Percentiles rank a stretch among this genome's conserved stretches.
Conservation (phyloP, 2,113 vertebrate genomes). For the Mystacornis crossleyi region DNA sequence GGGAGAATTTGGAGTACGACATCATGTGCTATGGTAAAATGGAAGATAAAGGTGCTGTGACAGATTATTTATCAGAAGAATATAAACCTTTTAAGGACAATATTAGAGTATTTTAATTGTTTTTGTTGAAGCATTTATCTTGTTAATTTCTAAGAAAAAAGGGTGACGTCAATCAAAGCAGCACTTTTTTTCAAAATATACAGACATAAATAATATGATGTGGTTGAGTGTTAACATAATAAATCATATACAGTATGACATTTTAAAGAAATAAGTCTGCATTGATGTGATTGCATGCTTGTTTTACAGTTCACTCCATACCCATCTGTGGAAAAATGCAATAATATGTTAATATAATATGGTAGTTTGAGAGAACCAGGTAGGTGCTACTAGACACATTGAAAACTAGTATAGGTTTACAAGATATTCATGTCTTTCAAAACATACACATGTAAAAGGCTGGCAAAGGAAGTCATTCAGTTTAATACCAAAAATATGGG, state of each 20-base stretch:
- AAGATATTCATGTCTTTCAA: constrained; percentile 80
- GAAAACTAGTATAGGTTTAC: constrained; percentile 84
- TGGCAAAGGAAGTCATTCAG: constrained; percentile 72
- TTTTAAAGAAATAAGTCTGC: constrained; percentile 87
- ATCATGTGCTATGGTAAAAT: constrained; percentile 72
- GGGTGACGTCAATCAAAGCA: constrained; percentile 81
- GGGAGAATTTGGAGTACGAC: constrained; percentile 71
- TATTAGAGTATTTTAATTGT: constrained; percentile 75
- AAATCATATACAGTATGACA: constrained; percentile 88
- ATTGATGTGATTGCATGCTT: constrained; percentile 89
- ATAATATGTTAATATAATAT: constrained; percentile 87
- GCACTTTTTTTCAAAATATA: constrained; percentile 84
- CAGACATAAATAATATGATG: constrained; percentile 85
- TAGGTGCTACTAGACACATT: constrained; percentile 85
- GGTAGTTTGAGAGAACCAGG: constrained; percentile 85
- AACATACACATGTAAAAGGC: constrained; percentile 69
- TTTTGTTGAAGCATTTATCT: constrained; percentile 78
- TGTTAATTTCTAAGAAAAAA: constrained; percentile 80
- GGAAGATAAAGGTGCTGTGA: constrained; percentile 78
- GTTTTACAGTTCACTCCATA: constrained; percentile 83
- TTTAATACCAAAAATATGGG: constrained; percentile 73
- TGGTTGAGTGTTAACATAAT: constrained; percentile 88
- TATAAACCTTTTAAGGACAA: constrained; percentile 77
- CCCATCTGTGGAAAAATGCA: constrained; percentile 86
- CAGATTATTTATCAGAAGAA: constrained; percentile 81